Base-by-base conservation (phyloP, 2,888 invertebrate genomes). In the Physocephala rufipes region DNA sequence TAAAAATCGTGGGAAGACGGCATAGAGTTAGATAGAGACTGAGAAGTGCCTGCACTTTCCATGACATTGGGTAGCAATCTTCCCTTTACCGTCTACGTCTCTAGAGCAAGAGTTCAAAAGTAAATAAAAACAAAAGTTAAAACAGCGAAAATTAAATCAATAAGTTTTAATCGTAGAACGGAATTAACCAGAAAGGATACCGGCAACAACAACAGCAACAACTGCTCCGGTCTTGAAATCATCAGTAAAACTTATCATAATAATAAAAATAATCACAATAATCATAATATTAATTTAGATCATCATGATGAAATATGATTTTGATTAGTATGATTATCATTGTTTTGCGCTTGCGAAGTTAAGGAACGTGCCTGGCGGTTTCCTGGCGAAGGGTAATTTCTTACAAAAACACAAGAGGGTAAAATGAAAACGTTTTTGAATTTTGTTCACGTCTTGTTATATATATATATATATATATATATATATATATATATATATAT, bases 151-250 rank as follows among this genome's bases (percentile, higher is more conserved):
- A 12, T 30, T 13, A 12, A 61, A 28, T 16, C 26, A 28, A 28
- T 28, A 61, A 61, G 30, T 12, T 7, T 36, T 36, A 36, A 36
- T 36, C 24, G n/a, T 36, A 36, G 9, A 36, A 36, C 36, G 5
- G 24, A 49, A 58, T 26, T 30, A 58, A 65, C 28, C 45, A 15
- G 36, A 30, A 69, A 62, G 15, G 36, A 16, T 21, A 49, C 24
- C 26, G 45, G 30, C 26, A 49, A 21, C 51, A 49, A 4, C 49
- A 69, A 28, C 49, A 28, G 30, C 28, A 69, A 63, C 21, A 5
- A n/a, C n/a, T n/a, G n/a, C n/a, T n/a, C n/a, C n/a, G n/a, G n/a
- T n/a, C n/a, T 21, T 21, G 30, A 61, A 19, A 61, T 36, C 51
- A 62, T 4, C 47, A 26, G 28, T 16, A 64, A 61, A 36, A 36